phyloP scores from a whole-genome alignment of 1,140 invertebrate genomes.

The Mactra quadrangularis region DNA sequence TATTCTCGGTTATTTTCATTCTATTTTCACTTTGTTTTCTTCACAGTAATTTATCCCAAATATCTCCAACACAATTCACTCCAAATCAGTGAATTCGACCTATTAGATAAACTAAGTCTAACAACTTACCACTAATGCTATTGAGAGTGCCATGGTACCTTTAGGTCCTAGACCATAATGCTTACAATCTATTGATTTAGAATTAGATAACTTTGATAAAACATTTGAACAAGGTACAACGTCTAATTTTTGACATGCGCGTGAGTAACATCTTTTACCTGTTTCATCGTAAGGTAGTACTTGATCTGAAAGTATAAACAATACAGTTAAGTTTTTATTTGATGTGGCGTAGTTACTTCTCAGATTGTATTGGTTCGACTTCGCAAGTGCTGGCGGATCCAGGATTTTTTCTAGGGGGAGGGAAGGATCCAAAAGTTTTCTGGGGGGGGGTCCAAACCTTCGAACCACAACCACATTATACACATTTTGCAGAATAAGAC shows the following conservation, averaged over 20 bases:
- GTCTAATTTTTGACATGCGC: conserved; percentile 76
- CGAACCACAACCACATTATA: too few relatives aligned
- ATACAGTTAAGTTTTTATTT: not conserved
- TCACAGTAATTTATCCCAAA: not conserved
- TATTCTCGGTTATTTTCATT: too few relatives aligned
- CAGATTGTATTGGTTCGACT: not conserved
- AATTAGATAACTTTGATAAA: conserved; percentile 67
- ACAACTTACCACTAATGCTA: conserved; percentile 76
- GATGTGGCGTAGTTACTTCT: not conserved
- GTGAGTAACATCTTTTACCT: conserved; percentile 75
- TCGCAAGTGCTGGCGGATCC: not conserved
- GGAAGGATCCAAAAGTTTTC: too few relatives aligned
- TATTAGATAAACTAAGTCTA: too few relatives aligned
- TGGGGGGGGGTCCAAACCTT: too few relatives aligned
- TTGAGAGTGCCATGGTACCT: conserved; percentile 76
- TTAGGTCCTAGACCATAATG: conserved; percentile 76
- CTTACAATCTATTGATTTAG: conserved; percentile 69
- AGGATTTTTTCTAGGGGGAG: too few relatives aligned
- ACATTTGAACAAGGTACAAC: conserved; percentile 72
- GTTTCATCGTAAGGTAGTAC: conserved; percentile 73
- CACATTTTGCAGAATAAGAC: too few relatives aligned
- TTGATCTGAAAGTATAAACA: conserved; percentile 62
- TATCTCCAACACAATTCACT: too few relatives aligned
- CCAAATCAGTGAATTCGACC: too few relatives aligned
- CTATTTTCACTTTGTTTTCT: not conserved